Evolutionary conservation across 2,113 vertebrate species (phyloP).

Genomic region (Paratilapia polleni): DNA sequence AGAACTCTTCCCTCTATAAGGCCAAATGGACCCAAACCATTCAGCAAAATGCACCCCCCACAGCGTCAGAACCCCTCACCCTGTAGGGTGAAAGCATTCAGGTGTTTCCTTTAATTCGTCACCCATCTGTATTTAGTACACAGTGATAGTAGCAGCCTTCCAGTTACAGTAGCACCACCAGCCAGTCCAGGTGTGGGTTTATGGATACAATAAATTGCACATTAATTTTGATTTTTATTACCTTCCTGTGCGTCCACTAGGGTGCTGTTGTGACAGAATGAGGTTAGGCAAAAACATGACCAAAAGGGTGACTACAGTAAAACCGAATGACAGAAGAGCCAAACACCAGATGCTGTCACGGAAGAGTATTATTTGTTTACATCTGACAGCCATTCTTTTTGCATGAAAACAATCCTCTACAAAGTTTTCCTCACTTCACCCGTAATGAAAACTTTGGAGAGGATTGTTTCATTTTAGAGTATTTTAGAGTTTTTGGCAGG

Average conservation of each 20-base stretch:
- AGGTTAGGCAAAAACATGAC: conserved; percentile 49
- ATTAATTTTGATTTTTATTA: conserved; percentile 69
- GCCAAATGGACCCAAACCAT: not conserved
- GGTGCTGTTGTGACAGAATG: conserved; percentile 52
- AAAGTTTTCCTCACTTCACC: conserved; percentile 43
- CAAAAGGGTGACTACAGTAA: conserved; percentile 51
- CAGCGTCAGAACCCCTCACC: not conserved
- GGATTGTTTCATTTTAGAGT: conserved; percentile 34
- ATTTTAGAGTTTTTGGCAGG: conserved; percentile 44
- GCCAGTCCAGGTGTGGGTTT: conserved; percentile 72
- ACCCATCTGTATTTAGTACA: not conserved
- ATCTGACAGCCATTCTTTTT: conserved; percentile 32
- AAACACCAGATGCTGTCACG: conserved; percentile 66
- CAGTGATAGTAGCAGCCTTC: conserved; percentile 5
- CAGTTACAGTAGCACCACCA: conserved; percentile 29
- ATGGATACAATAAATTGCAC: conserved; percentile 71
- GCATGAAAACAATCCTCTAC: conserved; percentile 28
- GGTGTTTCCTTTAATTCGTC: not conserved
- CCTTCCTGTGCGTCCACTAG: conserved; percentile 43
- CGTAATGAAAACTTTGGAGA: conserved; percentile 47
- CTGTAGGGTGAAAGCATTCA: not conserved
- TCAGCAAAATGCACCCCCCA: not conserved
- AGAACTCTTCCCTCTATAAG: not conserved
- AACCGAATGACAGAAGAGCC: conserved; percentile 42
- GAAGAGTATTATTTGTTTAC: conserved; percentile 54